Conservation (phyloP, 2,888 invertebrate species). For the Volucella inanis region DNA sequence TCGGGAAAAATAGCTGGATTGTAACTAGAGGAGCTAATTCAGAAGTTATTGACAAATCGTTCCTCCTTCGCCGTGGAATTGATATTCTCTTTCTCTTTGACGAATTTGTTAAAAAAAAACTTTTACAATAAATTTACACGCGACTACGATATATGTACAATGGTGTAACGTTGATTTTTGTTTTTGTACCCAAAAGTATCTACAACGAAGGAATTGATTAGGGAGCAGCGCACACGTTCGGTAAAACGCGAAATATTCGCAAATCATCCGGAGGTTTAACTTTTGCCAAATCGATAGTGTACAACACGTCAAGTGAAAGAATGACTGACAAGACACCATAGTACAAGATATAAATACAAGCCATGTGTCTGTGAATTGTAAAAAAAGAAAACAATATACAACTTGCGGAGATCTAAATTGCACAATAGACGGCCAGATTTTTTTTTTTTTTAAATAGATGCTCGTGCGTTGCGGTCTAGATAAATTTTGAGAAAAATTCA, state of each 20-base stretch:
- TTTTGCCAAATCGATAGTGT: slow-evolving; percentile 72
- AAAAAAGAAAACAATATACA: no score
- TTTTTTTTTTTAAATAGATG: no score
- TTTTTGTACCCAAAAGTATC: neutral
- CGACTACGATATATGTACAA: no score
- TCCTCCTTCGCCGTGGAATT: slow-evolving; percentile 66
- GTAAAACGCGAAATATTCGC: neutral
- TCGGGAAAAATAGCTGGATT: slow-evolving; percentile 44
- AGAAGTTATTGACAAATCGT: slow-evolving; percentile 37
- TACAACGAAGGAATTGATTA: slow-evolving; percentile 44
- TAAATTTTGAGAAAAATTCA: no score
- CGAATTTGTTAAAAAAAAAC: neutral
- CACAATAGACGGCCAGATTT: no score
- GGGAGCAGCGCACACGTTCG: neutral
- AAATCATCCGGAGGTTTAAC: slow-evolving; percentile 27
- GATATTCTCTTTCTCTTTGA: slow-evolving; percentile 39
- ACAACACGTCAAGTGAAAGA: neutral
- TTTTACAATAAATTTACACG: neutral
- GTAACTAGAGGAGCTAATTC: slow-evolving; percentile 16
- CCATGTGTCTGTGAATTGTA: slow-evolving; percentile 44
- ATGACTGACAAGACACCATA: slow-evolving; percentile 10
- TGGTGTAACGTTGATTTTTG: no score
- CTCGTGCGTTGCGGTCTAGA: no score
- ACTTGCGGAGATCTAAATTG: no score
- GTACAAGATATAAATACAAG: neutral